A percentile compares a stretch with the other conserved stretches of the same genome.
Conservation (phyloP, 2,113 vertebrate genomes). For the Pantherophis guttatus region DNA sequence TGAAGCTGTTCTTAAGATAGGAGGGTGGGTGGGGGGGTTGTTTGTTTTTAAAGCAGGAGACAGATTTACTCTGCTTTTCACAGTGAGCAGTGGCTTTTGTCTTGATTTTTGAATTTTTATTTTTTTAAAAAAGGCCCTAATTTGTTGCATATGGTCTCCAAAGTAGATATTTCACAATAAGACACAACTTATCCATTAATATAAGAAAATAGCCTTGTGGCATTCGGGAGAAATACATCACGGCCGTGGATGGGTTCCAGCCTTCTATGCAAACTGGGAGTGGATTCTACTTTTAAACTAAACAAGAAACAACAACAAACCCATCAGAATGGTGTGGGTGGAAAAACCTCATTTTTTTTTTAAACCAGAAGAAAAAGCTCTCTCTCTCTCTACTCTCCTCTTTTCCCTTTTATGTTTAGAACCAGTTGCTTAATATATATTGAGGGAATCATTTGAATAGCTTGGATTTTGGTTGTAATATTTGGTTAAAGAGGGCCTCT, state of each 20-base stretch:
- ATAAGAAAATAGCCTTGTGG: constrained; percentile 25
- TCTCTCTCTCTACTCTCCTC: not conserved
- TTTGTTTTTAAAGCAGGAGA: not conserved
- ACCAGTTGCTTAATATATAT: not conserved
- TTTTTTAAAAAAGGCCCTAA: not conserved
- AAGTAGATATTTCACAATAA: constrained; percentile 7
- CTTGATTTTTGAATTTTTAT: not conserved
- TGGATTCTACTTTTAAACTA: not conserved
- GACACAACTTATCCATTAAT: constrained; percentile 15
- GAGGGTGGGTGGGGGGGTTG: not conserved
- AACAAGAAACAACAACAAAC: not conserved
- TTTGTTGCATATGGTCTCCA: constrained; percentile 12
- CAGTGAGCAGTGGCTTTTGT: not conserved
- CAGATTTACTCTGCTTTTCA: not conserved
- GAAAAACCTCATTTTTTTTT: not conserved
- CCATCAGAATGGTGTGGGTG: not conserved
- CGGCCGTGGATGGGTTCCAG: not conserved
- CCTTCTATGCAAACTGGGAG: not conserved
- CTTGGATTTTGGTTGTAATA: no score
- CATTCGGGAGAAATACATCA: constrained; percentile 14
- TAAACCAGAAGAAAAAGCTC: not conserved
- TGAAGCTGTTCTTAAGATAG: not conserved
- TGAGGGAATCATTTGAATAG: not conserved
- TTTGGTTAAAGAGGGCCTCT: not conserved
- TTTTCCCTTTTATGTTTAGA: not conserved